Percentiles rank a stretch among this genome's conserved stretches.
These are phyloP conservation scores for Coleophora flavipennella DNA, from an alignment of 2,888 invertebrate species.

Conservation along the genomic window DNA sequence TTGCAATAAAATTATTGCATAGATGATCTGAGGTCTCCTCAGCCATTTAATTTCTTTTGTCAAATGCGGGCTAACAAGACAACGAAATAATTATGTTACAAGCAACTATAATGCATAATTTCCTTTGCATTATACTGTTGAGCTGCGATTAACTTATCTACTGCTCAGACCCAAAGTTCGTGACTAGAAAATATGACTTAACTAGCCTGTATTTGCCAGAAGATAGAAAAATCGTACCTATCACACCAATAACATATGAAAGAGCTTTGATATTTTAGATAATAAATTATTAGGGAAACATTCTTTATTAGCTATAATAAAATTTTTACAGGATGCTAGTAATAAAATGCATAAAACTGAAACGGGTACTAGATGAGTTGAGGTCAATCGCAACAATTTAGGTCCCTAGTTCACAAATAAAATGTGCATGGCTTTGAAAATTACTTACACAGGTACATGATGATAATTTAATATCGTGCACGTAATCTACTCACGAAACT, in stretches of 20 bases:
- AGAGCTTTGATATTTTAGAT: neutral
- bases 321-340: neutral
- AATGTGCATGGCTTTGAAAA: too few relatives aligned
- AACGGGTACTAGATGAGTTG: neutral
- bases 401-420: too few relatives aligned
- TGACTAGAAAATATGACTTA: neutral
- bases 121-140: neutral
- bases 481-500: too few relatives aligned
- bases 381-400: too few relatives aligned
- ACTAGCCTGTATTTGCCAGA: conserved; percentile 63
- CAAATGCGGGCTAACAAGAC: conserved; percentile 66
- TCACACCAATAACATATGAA: neutral
- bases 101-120: conserved; percentile 6
- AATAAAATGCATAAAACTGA: neutral
- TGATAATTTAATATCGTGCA: too few relatives aligned
- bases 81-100: conserved; percentile 56
- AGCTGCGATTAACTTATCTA: neutral
- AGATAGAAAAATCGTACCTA: conserved; percentile 27
- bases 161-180: neutral
- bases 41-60: conserved; percentile 44
- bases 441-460: too few relatives aligned
- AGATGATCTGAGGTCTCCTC: neutral
- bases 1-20: neutral
- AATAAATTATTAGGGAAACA: neutral
- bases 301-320: neutral